Conservation (phyloP, 2,888 invertebrate species). For the Nomada goodeniana region DNA sequence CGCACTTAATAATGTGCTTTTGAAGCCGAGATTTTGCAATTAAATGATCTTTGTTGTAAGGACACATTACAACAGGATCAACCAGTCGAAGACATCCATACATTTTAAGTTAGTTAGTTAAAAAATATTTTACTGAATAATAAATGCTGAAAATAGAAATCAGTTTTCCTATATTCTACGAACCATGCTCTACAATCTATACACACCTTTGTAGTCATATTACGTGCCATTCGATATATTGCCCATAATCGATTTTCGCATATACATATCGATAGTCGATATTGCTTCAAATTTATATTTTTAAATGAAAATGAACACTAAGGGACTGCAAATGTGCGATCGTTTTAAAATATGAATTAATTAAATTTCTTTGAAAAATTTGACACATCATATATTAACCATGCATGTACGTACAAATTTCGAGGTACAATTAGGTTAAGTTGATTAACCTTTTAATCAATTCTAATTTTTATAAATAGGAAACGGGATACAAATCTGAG, state of each 20-base stretch:
- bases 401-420: too few relatives aligned
- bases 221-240: neutral
- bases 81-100: neutral
- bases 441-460: neutral
- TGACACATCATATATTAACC: too few relatives aligned
- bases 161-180: neutral
- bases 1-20: slow-evolving; percentile 80
- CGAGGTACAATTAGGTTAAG: neutral
- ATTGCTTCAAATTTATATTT: neutral
- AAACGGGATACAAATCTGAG: slow-evolving; percentile 10
- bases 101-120: slow-evolving; percentile 39
- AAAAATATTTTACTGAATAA: neutral
- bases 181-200: too few relatives aligned
- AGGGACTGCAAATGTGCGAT: too few relatives aligned
- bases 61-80: slow-evolving; percentile 68
- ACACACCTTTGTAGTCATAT: neutral
- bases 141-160: neutral
- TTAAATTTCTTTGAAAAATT: too few relatives aligned
- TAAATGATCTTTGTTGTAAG: slow-evolving; percentile 77
- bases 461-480: neutral
- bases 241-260: slow-evolving; percentile 7
- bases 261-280: neutral
- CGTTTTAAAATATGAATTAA: too few relatives aligned
- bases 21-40: slow-evolving; percentile 77
- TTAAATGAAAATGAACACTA: neutral